Percentiles rank a stretch among this genome's conserved stretches.
Conservation (phyloP, 2,797 vertebrate genomes). For the Darevskia nairensis region DNA sequence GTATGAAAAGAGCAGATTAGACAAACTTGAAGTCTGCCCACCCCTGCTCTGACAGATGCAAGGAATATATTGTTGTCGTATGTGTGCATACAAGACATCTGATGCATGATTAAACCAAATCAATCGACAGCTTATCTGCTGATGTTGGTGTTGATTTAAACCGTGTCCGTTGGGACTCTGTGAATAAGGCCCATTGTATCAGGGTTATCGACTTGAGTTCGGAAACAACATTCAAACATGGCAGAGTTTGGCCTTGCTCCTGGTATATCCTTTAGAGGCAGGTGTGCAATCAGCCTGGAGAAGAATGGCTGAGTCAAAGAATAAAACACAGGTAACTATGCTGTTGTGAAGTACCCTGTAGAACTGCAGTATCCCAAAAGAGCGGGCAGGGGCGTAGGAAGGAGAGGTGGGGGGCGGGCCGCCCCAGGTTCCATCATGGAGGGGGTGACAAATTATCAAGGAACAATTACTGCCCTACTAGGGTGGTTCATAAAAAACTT, state of each 20-base stretch:
- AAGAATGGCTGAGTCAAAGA: background rate
- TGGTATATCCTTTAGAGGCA: background rate
- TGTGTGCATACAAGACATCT: background rate
- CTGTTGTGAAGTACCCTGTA: background rate
- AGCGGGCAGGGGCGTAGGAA: background rate
- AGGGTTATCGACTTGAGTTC: background rate
- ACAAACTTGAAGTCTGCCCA: no score
- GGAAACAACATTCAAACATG: background rate
- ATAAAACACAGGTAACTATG: constrained; percentile 23
- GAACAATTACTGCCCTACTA: no score
- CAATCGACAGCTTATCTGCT: background rate
- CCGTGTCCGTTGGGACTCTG: background rate
- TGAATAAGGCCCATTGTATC: background rate
- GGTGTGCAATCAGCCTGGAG: background rate
- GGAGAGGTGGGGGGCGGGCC: no score
- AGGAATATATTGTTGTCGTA: background rate
- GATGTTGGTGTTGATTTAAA: background rate
- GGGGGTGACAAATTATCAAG: no score
- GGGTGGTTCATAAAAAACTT: no score
- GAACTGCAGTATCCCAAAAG: background rate
- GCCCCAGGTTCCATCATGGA: no score
- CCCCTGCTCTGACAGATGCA: background rate
- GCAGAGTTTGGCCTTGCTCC: background rate
- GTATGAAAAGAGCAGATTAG: no score
- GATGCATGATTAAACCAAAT: background rate